phyloP scores from a whole-genome alignment of 2,888 invertebrate genomes.

The Cyrtodaria siliqua region DNA sequence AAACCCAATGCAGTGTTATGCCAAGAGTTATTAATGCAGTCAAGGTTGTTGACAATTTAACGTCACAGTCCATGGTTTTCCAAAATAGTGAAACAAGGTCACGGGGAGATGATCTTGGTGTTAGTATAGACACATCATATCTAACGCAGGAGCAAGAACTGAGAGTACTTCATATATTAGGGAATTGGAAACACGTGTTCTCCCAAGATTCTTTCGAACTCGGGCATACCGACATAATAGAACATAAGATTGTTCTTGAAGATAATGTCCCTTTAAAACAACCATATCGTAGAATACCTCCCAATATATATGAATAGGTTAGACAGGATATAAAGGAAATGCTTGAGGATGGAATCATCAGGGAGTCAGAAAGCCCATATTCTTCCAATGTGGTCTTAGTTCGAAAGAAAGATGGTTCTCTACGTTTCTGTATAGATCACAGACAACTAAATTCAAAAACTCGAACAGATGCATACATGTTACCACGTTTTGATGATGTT shows the following conservation, averaged over 20 bases:
- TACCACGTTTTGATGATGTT: no score
- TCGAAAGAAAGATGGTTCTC: constrained; percentile 24
- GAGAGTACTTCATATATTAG: background rate
- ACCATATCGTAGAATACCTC: constrained; percentile 2
- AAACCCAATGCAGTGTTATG: background rate
- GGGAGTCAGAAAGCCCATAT: constrained; percentile 11
- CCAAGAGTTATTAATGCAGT: constrained; percentile 1
- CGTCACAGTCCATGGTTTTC: background rate
- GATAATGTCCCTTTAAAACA: constrained; percentile 4
- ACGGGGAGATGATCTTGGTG: no score
- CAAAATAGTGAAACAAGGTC: no score
- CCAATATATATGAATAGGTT: constrained; percentile 4
- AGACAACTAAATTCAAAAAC: no score
- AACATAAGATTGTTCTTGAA: constrained; percentile 3
- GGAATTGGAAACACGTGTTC: constrained; percentile 10
- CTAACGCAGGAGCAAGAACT: background rate
- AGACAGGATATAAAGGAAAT: background rate
- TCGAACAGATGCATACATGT: no score
- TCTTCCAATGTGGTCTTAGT: constrained; percentile 45
- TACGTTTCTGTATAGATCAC: no score
- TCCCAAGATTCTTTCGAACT: background rate
- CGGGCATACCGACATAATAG: constrained; percentile 4
- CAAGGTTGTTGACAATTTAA: constrained; percentile 14
- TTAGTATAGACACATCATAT: background rate
- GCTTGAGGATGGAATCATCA: background rate